Percentiles rank a stretch among this genome's conserved stretches.
These are phyloP conservation scores for Elephantulus edwardii DNA, from an alignment of 2,113 vertebrate species.

Conservation along the genomic window DNA sequence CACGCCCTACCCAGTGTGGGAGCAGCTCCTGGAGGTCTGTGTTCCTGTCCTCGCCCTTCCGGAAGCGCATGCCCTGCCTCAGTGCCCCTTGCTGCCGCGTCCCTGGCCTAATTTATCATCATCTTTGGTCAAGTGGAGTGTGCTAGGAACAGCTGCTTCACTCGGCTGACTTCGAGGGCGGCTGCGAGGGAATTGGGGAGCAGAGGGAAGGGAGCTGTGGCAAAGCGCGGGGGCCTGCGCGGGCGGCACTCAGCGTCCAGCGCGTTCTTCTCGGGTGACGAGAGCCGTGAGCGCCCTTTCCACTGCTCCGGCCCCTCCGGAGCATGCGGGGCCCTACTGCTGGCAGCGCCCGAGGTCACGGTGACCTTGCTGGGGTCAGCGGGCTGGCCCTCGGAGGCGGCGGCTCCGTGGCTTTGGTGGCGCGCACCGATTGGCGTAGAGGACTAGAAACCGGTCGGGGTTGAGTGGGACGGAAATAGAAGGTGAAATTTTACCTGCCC, in stretches of 20 bases:
- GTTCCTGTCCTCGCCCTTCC: slow-evolving; percentile 28
- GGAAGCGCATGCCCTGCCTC: slow-evolving; percentile 31
- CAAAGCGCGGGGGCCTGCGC: neutral
- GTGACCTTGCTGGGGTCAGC: slow-evolving; percentile 79
- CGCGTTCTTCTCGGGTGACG: neutral
- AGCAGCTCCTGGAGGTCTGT: slow-evolving; percentile 38
- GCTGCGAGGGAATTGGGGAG: slow-evolving; percentile 65
- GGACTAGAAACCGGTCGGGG: slow-evolving; percentile 39
- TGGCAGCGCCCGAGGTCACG: slow-evolving; percentile 66
- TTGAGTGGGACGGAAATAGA: slow-evolving; percentile 48
- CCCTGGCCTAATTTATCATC: slow-evolving; percentile 85
- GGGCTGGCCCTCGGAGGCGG: slow-evolving; percentile 72
- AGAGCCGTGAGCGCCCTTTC: slow-evolving; percentile 38
- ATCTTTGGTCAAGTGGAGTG: slow-evolving; percentile 88
- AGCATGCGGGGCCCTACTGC: neutral
- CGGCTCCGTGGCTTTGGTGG: slow-evolving; percentile 69
- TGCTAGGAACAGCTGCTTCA: slow-evolving; percentile 86
- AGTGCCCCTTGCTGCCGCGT: slow-evolving; percentile 56
- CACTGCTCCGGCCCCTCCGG: neutral
- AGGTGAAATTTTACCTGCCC: slow-evolving; percentile 77
- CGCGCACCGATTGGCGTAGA: slow-evolving; percentile 70
- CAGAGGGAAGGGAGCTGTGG: slow-evolving; percentile 73
- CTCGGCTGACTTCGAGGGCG: slow-evolving; percentile 82
- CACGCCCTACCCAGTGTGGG: neutral
- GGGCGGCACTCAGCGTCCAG: slow-evolving; percentile 23